These are phyloP conservation scores for Pseudococcus viburni DNA, from an alignment of 2,888 invertebrate species.

Conservation along the genomic window DNA sequence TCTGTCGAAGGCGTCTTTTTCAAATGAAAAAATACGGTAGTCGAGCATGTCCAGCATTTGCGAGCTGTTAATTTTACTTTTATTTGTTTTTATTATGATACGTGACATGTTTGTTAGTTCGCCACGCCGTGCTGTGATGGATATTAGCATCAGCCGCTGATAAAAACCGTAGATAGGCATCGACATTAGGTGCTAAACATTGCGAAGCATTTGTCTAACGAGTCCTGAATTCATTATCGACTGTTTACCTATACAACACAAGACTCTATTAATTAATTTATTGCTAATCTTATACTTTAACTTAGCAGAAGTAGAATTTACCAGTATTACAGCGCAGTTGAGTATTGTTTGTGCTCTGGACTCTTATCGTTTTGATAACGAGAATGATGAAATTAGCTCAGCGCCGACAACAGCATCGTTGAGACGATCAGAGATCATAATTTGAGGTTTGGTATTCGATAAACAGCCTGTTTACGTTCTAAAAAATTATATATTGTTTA, in stretches of 20 bases:
- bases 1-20: constrained; percentile 20
- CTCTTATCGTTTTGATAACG: constrained; percentile 14
- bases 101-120: constrained; percentile 41
- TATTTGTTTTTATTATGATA: constrained; percentile 48
- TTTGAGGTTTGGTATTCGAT: neutral
- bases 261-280: constrained; percentile 1
- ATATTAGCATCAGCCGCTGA: neutral
- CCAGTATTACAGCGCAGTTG: neutral
- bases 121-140: neutral
- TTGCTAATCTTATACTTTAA: neutral
- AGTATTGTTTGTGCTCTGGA: neutral
- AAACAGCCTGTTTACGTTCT: neutral
- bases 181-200: constrained; percentile 8
- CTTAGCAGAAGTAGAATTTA: neutral
- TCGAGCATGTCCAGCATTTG: constrained; percentile 32
- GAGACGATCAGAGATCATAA: neutral
- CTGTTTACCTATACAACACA: neutral
- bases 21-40: constrained; percentile 33
- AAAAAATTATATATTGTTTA: neutral
- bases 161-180: neutral
- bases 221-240: constrained; percentile 1
- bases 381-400: neutral
- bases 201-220: constrained; percentile 27
- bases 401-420: neutral
- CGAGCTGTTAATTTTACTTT: constrained; percentile 35